These are phyloP conservation scores for Teinopalpus imperialis DNA, from an alignment of 2,888 invertebrate species.

Conservation along the genomic window DNA sequence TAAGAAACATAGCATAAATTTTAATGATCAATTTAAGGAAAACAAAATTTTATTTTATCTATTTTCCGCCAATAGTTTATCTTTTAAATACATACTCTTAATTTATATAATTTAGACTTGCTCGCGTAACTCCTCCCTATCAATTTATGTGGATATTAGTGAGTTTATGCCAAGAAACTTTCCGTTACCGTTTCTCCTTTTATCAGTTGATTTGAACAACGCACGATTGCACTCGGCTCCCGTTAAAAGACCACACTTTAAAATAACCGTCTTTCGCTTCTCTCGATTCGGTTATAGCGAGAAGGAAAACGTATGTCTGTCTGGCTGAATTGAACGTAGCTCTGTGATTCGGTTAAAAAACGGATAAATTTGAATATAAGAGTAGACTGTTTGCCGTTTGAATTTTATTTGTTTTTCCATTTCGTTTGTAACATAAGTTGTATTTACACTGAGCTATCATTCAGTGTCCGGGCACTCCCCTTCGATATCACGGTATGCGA, in stretches of 20 bases:
- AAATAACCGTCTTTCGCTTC: background rate
- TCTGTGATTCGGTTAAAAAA: conserved; percentile 4
- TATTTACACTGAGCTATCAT: too few species aligned
- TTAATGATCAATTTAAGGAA: too few species aligned
- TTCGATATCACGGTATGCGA: too few species aligned
- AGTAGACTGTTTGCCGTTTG: too few species aligned
- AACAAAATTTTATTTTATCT: too few species aligned
- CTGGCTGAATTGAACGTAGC: conserved; percentile 5
- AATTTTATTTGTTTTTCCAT: background rate
- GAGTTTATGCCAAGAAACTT: background rate
- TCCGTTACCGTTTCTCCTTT: background rate
- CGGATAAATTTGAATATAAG: conserved; percentile 7
- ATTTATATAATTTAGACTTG: background rate
- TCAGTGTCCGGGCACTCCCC: too few species aligned
- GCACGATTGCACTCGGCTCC: conserved; percentile 1
- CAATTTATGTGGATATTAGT: background rate
- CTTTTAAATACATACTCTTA: too few species aligned
- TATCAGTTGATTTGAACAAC: background rate
- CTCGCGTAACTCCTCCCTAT: background rate
- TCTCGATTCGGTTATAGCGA: background rate
- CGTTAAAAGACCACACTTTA: background rate
- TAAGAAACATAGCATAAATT: too few species aligned
- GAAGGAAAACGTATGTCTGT: background rate
- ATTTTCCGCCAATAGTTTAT: too few species aligned
- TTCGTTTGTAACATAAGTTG: too few species aligned